Percentiles rank a stretch among this genome's conserved stretches.
Evolutionary conservation across 2,113 vertebrate species (phyloP).

Genomic region (Cinclus cinclus): DNA sequence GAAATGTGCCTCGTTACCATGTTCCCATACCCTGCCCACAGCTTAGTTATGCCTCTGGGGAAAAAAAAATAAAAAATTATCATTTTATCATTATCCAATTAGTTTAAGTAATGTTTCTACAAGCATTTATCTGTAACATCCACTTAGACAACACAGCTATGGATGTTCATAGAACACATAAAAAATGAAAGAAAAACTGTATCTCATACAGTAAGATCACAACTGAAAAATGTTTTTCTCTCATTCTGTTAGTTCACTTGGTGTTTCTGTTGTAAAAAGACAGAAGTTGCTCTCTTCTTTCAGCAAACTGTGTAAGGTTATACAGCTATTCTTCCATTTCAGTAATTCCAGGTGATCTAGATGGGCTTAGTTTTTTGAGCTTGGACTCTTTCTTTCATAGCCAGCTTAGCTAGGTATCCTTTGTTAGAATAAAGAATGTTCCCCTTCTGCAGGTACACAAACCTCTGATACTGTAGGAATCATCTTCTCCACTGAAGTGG

Average conservation of each 20-base stretch:
- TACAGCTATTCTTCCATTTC: neutral
- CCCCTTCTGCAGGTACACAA: neutral
- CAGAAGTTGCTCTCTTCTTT: neutral
- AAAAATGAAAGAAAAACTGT: neutral
- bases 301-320: neutral
- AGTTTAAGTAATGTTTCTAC: neutral
- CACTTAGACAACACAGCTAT: neutral
- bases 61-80: neutral
- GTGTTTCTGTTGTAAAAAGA: neutral
- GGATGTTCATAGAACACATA: neutral
- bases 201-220: neutral
- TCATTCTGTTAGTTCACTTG: neutral
- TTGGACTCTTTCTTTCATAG: neutral
- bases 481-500: neutral
- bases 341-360: neutral
- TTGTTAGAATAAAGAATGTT: neutral
- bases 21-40: neutral
- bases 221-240: neutral
- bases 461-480: neutral
- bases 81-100: neutral
- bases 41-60: neutral
- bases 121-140: neutral
- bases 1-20: neutral
- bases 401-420: neutral
- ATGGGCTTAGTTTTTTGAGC: neutral